phyloP scores from a whole-genome alignment of 2,113 vertebrate genomes.

The Vicugna pacos region DNA sequence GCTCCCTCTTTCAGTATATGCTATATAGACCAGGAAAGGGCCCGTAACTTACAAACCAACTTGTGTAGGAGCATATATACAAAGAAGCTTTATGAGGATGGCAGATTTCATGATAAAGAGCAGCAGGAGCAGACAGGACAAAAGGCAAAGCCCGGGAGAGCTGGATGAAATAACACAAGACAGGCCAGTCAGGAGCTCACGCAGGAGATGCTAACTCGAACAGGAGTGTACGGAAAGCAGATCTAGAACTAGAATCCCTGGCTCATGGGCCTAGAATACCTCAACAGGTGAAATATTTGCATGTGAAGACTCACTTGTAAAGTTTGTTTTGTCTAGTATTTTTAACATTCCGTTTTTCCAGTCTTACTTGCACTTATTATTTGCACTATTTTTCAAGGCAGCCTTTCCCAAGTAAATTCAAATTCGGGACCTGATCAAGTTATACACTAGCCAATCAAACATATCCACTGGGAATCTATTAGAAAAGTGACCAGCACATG shows the following conservation, averaged over 20 bases:
- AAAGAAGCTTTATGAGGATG: not conserved
- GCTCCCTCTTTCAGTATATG: not conserved
- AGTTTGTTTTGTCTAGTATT: not conserved
- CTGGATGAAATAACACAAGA: accelerated
- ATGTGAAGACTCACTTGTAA: not conserved
- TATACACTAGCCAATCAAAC: not conserved
- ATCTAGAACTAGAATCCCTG: not conserved
- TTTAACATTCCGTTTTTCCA: not conserved
- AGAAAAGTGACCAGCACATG: not conserved
- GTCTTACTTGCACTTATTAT: not conserved
- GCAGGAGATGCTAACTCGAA: not conserved
- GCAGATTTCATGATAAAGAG: not conserved
- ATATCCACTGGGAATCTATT: not conserved
- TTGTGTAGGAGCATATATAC: not conserved
- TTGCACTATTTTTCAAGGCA: not conserved
- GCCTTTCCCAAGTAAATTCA: not conserved
- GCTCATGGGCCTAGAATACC: not conserved
- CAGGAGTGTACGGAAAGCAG: not conserved
- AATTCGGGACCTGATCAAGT: not conserved
- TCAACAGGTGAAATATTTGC: not conserved
- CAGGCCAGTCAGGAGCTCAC: not conserved
- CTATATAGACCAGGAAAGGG: not conserved
- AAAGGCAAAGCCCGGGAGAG: not conserved
- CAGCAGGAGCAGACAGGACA: not conserved
- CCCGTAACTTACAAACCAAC: not conserved